Conservation (phyloP, 2,797 vertebrate species). For the Cichlasoma orientale region DNA sequence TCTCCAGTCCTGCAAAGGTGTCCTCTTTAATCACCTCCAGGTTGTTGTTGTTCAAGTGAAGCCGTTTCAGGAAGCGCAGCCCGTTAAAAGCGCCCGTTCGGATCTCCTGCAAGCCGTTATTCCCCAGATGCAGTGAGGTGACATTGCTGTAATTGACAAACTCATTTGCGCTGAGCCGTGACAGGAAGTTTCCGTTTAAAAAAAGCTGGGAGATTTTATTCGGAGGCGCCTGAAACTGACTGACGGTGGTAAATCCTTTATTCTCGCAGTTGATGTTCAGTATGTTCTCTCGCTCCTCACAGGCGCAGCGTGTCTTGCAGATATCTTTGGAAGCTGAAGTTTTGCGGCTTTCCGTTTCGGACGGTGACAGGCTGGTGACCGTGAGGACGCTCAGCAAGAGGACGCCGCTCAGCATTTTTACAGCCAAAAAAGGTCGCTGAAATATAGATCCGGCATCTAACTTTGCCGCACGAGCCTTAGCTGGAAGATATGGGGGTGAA, state of each 20-base stretch:
- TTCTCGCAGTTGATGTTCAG: constrained; percentile 98
- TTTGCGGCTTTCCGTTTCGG: constrained; percentile 91
- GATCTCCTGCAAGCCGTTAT: constrained; percentile 97
- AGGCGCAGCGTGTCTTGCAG: constrained; percentile 94
- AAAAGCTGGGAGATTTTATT: constrained; percentile 96
- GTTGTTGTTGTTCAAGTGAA: constrained; percentile 98
- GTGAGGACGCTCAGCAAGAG: constrained; percentile 94
- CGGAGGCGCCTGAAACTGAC: constrained; percentile 89
- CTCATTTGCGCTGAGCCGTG: constrained; percentile 90
- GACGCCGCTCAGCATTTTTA: constrained; percentile 97
- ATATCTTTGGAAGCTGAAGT: constrained; percentile 92
- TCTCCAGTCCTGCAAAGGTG: constrained; percentile 93
- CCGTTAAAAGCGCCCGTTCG: constrained; percentile 90
- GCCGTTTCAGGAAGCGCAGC: constrained; percentile 91
- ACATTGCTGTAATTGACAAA: constrained; percentile 96
- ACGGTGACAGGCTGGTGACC: constrained; percentile 88
- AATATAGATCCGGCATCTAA: constrained; percentile 75
- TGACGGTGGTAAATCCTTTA: constrained; percentile 95
- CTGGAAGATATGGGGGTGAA: background rate
- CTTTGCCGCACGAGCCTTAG: constrained; percentile 47
- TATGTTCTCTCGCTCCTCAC: constrained; percentile 95
- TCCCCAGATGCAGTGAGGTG: constrained; percentile 94
- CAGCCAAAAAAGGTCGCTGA: constrained; percentile 67
- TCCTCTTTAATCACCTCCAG: constrained; percentile 94
- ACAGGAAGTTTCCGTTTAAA: constrained; percentile 95